These are phyloP conservation scores for Drosophila macrospina DNA, from an alignment of 2,888 invertebrate species.

Conservation along the genomic window DNA sequence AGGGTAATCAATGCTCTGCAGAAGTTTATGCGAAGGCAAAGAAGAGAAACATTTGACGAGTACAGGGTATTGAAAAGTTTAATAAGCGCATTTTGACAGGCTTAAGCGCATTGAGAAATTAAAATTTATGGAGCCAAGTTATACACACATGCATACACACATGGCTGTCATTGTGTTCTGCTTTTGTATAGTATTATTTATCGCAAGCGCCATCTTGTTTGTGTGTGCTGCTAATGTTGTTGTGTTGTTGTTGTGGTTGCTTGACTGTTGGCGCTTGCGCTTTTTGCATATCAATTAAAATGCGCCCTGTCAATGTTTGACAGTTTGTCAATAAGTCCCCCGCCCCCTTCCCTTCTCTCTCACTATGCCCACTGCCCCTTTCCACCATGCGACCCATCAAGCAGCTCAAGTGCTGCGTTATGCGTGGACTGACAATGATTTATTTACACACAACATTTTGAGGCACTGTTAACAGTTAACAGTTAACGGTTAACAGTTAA, in stretches of 20 bases:
- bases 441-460: conserved; percentile 56
- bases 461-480: conserved; percentile 39
- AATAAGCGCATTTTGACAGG: conserved; percentile 69
- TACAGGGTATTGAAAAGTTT: conserved; percentile 14
- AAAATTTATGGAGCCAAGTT: conserved; percentile 56
- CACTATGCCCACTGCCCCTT: neutral
- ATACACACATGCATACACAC: conserved; percentile 10
- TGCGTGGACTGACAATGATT: conserved; percentile 59
- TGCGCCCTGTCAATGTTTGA: conserved; percentile 77
- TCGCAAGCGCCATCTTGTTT: conserved; percentile 75
- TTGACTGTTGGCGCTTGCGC: conserved; percentile 78
- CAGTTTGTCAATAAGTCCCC: conserved; percentile 70
- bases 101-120: conserved; percentile 69
- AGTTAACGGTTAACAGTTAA: conserved; percentile 33
- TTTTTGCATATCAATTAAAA: conserved; percentile 82
- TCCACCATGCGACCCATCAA: neutral
- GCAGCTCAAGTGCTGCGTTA: conserved; percentile 18
- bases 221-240: conserved; percentile 33
- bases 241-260: conserved; percentile 39
- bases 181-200: conserved; percentile 66
- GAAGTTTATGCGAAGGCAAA: no score
- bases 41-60: neutral
- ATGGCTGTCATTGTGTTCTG: conserved; percentile 43
- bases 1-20: no score
- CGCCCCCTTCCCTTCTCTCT: neutral